These are phyloP conservation scores for Psylliodes chrysocephalus DNA, from an alignment of 2,888 invertebrate species.

Conservation along the genomic window DNA sequence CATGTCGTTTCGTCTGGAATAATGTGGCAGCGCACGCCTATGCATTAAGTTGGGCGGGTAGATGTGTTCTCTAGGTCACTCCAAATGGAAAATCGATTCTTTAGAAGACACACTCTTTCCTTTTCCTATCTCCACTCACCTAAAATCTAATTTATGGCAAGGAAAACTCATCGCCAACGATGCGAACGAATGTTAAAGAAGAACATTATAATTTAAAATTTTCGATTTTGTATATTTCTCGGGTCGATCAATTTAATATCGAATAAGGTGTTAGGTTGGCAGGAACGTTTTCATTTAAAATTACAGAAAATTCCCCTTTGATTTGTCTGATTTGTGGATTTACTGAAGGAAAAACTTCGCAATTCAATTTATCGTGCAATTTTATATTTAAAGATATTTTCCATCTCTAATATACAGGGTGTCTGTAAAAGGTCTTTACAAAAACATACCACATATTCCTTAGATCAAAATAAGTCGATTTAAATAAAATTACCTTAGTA, in stretches of 20 bases:
- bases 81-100: slow-evolving; percentile 54
- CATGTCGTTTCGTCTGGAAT: too few relatives aligned
- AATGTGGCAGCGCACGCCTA: slow-evolving; percentile 31
- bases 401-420: too few relatives aligned
- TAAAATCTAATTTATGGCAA: slow-evolving; percentile 33
- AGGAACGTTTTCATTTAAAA: neutral
- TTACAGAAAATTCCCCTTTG: neutral
- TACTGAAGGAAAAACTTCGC: too few relatives aligned
- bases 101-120: slow-evolving; percentile 30
- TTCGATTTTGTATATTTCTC: slow-evolving; percentile 5
- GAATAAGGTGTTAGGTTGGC: neutral
- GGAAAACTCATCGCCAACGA: slow-evolving; percentile 11
- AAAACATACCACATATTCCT: too few relatives aligned
- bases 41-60: slow-evolving; percentile 46
- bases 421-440: too few relatives aligned
- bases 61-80: slow-evolving; percentile 53
- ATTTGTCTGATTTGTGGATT: too few relatives aligned
- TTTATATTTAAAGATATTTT: too few relatives aligned
- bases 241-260: neutral
- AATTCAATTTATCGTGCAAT: too few relatives aligned
- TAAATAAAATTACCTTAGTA: too few relatives aligned
- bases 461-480: too few relatives aligned
- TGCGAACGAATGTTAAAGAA: slow-evolving; percentile 2
- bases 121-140: slow-evolving; percentile 31
- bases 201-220: slow-evolving; percentile 15